phyloP scores from a whole-genome alignment of 2,888 invertebrate species.

The Taenaris catops region DNA sequence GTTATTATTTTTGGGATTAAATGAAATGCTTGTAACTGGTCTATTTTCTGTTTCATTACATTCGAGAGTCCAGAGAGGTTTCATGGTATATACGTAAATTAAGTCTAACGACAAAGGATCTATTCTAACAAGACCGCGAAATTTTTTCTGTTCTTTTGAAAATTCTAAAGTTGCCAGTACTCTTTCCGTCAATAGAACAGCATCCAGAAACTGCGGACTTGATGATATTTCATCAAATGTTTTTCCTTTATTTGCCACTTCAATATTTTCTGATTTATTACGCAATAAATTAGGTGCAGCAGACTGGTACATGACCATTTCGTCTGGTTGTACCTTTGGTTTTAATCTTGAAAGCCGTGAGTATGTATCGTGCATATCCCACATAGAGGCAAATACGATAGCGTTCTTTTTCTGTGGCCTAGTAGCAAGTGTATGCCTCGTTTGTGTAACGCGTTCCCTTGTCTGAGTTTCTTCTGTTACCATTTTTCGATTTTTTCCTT shows the following conservation, averaged over 20 bases:
- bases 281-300: conserved; percentile 48
- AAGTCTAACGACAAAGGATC: conserved; percentile 82
- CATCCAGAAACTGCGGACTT: conserved; percentile 76
- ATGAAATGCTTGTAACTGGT: conserved; percentile 82
- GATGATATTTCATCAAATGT: conserved; percentile 45
- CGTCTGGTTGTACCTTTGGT: conserved; percentile 52
- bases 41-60: conserved; percentile 67
- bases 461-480: conserved; percentile 87
- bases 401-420: conserved; percentile 76
- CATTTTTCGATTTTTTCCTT: conserved; percentile 83
- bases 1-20: conserved; percentile 84
- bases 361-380: conserved; percentile 89
- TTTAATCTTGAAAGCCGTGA: conserved; percentile 51
- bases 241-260: conserved; percentile 30
- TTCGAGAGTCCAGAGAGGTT: conserved; percentile 84
- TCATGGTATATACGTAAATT: conserved; percentile 83
- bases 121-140: conserved; percentile 81
- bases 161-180: conserved; percentile 85
- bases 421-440: conserved; percentile 81
- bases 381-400: conserved; percentile 84
- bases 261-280: conserved; percentile 38
- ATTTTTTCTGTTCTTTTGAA: conserved; percentile 83
- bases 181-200: conserved; percentile 84
- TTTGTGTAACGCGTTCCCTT: conserved; percentile 78
- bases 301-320: conserved; percentile 67